Evolutionary conservation across 1,140 invertebrate species (phyloP).

Genomic region (Drosophila saltans): DNA sequence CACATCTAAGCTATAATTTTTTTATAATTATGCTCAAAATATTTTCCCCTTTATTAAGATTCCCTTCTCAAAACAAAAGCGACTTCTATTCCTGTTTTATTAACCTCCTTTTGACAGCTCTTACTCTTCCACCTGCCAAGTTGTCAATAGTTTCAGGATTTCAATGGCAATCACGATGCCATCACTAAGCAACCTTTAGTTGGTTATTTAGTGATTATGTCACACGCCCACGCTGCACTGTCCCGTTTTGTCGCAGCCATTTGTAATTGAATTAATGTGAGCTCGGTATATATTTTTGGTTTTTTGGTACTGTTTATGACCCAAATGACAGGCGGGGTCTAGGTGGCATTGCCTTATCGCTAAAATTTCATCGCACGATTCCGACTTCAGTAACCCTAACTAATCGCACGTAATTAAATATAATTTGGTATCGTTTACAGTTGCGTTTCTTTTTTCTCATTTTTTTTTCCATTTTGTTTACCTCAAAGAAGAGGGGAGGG

Average conservation of each 20-base stretch:
- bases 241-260: conserved; percentile 67
- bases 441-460: conserved; percentile 57
- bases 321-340: conserved; percentile 60
- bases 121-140: too few species aligned
- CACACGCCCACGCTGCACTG: conserved; percentile 61
- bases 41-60: too few species aligned
- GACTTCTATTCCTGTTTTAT: too few species aligned
- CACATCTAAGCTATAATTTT: too few species aligned
- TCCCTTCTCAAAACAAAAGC: too few species aligned
- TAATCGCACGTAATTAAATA: conserved; percentile 83
- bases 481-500: neutral
- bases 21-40: too few species aligned
- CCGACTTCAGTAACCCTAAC: conserved; percentile 80
- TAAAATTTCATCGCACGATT: conserved; percentile 70
- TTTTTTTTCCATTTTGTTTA: conserved; percentile 4
- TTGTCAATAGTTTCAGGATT: neutral
- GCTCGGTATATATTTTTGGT: conserved; percentile 33
- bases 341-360: conserved; percentile 60
- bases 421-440: conserved; percentile 82
- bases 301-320: conserved; percentile 46
- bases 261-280: conserved; percentile 80
- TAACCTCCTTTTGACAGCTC: too few species aligned
- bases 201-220: conserved; percentile 65
- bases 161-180: neutral
- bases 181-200: conserved; percentile 28